Evolutionary conservation across 2,797 vertebrate species (phyloP).

Genomic region (Bradypus variegatus): DNA sequence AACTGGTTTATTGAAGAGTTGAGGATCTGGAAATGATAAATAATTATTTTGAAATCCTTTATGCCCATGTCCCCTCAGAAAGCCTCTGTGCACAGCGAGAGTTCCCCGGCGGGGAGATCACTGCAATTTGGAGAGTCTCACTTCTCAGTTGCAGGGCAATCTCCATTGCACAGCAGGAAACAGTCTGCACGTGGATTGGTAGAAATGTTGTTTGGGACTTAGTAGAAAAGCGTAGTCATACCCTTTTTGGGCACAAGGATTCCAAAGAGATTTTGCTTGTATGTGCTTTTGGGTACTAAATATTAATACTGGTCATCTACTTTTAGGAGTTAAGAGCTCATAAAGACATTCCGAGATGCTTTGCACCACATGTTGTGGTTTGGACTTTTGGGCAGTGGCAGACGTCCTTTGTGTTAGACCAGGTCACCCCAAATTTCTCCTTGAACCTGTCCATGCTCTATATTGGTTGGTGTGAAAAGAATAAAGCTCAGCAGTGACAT

Average conservation of each 20-base stretch:
- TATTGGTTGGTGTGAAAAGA: neutral
- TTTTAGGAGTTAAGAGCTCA: rapidly evolving
- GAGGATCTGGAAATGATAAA: neutral
- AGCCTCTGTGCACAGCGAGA: neutral
- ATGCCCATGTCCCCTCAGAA: rapidly evolving
- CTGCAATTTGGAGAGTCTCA: no score
- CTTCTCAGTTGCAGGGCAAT: neutral
- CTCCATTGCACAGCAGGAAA: no score
- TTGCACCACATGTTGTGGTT: no score
- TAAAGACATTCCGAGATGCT: rapidly evolving
- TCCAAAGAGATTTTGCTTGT: neutral
- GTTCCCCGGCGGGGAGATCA: neutral
- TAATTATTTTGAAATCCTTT: neutral
- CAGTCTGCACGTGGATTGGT: rapidly evolving
- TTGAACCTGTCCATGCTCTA: no score
- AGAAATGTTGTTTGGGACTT: neutral
- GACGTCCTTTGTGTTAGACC: rapidly evolving
- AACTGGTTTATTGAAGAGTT: neutral
- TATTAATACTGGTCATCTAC: rapidly evolving
- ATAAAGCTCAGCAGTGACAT: neutral
- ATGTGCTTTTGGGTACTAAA: rapidly evolving
- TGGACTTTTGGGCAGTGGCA: rapidly evolving
- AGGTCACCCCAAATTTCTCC: no score
- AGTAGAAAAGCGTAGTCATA: rapidly evolving
- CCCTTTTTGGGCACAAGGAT: no score